Evolutionary conservation across 2,888 invertebrate genomes (phyloP).

Genomic region (Amiota mariae): DNA sequence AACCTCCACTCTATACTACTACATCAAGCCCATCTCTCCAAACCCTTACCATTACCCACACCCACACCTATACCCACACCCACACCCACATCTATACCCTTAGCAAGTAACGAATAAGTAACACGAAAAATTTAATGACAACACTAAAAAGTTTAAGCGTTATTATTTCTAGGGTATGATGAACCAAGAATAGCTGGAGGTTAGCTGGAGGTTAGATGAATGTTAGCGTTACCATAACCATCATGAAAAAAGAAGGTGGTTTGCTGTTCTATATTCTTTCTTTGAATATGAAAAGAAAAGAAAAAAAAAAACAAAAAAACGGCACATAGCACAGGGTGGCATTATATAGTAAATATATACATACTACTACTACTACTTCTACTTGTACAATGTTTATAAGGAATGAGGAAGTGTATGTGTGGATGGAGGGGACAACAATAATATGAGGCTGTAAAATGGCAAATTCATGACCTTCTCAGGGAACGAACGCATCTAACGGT

Average conservation of each 20-base stretch:
- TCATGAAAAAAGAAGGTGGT: conserved; percentile 13
- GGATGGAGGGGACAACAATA: conserved; percentile 50
- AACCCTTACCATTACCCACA: not conserved
- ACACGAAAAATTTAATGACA: conserved; percentile 74
- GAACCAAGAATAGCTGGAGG: conserved; percentile 19
- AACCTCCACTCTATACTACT: conserved; percentile 19
- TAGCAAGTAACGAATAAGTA: conserved; percentile 51
- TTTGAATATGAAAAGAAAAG: conserved; percentile 7
- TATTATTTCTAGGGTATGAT: conserved; percentile 72
- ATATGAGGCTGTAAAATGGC: conserved; percentile 74
- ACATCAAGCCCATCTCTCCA: conserved; percentile 24
- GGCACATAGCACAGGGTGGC: not conserved
- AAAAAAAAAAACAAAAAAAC: conserved; percentile 28
- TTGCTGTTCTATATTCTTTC: conserved; percentile 10
- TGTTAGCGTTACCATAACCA: not conserved
- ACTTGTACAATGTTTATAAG: no score
- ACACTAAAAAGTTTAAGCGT: conserved; percentile 74
- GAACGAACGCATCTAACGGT: conserved; percentile 56
- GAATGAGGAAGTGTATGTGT: conserved; percentile 31
- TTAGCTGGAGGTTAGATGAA: not conserved
- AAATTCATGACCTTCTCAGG: conserved; percentile 72
- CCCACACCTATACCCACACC: no score
- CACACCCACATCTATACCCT: no score
- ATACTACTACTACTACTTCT: no score
- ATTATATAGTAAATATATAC: not conserved